Percentiles rank a stretch among this genome's conserved stretches.
Evolutionary conservation across 2,113 vertebrate genomes (phyloP).

Genomic region (Epinephelus lanceolatus): DNA sequence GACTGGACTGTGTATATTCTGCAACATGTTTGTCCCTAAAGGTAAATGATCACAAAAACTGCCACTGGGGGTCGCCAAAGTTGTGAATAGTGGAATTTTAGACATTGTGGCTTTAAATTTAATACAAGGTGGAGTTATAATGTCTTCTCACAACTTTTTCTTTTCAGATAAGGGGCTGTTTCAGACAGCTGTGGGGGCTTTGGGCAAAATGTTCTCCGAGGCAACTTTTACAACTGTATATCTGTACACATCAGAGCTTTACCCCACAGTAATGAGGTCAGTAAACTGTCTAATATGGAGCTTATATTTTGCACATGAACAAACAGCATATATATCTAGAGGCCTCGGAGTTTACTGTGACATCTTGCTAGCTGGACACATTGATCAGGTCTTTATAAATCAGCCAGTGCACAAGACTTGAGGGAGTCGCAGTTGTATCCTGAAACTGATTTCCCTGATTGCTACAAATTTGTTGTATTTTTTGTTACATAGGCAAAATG

Average conservation of each 20-base stretch:
- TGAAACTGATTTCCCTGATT: neutral
- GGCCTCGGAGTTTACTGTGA: neutral
- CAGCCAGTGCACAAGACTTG: neutral
- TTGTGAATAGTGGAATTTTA: neutral
- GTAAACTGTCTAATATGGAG: neutral
- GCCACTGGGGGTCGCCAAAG: neutral
- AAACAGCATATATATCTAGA: neutral
- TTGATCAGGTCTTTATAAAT: too few species aligned
- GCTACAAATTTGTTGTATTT: neutral
- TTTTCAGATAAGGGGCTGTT: slow-evolving; percentile 36
- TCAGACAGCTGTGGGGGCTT: slow-evolving; percentile 50
- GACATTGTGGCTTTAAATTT: neutral
- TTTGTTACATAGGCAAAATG: slow-evolving; percentile 62
- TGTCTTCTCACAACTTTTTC: neutral
- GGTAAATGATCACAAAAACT: slow-evolving; percentile 42
- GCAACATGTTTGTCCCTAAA: slow-evolving; percentile 56
- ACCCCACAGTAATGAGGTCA: slow-evolving; percentile 71
- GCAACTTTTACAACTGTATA: slow-evolving; percentile 57
- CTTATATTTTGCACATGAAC: neutral
- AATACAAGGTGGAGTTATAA: neutral
- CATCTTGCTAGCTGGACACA: too few species aligned
- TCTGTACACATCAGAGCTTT: slow-evolving; percentile 70
- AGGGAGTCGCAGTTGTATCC: neutral
- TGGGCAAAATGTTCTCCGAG: slow-evolving; percentile 70
- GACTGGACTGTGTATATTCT: slow-evolving; percentile 62